phyloP scores from a whole-genome alignment of 2,888 invertebrate genomes.

The Cantharis nigra region DNA sequence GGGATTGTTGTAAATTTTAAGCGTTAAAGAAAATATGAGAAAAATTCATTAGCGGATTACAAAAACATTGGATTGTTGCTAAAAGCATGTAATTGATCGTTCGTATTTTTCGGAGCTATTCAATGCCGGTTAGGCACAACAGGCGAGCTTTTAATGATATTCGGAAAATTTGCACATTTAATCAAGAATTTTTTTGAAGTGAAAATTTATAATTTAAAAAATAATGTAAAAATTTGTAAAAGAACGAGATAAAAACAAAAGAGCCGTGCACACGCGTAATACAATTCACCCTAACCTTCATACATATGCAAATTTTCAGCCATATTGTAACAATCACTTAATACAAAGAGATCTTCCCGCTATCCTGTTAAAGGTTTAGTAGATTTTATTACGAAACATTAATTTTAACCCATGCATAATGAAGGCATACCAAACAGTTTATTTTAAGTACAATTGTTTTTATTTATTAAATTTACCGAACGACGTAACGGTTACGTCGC shows the following conservation, averaged over 20 bases:
- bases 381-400: not conserved
- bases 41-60: not conserved
- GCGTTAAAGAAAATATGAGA: not conserved
- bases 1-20: not conserved
- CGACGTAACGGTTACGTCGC: not conserved
- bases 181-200: not conserved
- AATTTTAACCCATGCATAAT: not conserved
- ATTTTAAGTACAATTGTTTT: not conserved
- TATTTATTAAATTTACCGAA: not conserved
- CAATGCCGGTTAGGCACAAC: not conserved
- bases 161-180: not conserved
- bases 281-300: slow-evolving; percentile 23
- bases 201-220: not conserved
- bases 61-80: not conserved
- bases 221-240: not conserved
- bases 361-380: not conserved
- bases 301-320: slow-evolving; percentile 31
- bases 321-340: slow-evolving; percentile 35
- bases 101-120: not conserved
- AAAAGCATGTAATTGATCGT: not conserved
- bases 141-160: not conserved
- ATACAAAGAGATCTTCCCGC: slow-evolving; percentile 19
- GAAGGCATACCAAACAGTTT: not conserved
- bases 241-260: slow-evolving; percentile 1
- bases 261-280: not conserved